These are phyloP conservation scores for Euphydryas editha DNA, from an alignment of 2,888 invertebrate genomes.

Conservation along the genomic window DNA sequence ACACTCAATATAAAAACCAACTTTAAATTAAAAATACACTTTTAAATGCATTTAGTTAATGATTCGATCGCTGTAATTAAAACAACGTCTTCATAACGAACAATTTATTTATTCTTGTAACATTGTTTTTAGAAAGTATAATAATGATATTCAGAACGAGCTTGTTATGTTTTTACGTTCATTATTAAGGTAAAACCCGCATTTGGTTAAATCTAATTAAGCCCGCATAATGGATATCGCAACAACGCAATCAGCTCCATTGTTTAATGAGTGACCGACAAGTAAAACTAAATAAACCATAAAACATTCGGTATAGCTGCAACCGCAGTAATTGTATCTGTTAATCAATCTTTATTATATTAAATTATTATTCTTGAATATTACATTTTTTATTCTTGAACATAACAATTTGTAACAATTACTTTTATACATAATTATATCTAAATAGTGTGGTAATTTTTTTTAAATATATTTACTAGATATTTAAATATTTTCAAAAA, in stretches of 20 bases:
- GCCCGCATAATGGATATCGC: conserved; percentile 78
- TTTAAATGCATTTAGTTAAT: conserved; percentile 22
- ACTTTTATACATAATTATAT: background rate
- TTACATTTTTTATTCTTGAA: background rate
- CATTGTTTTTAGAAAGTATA: conserved; percentile 44
- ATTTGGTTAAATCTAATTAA: conserved; percentile 81
- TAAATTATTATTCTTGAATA: conserved; percentile 5
- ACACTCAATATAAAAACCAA: conserved; percentile 4
- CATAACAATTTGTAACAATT: background rate
- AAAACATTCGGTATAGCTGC: conserved; percentile 64
- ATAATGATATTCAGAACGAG: conserved; percentile 57
- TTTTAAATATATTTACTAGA: background rate
- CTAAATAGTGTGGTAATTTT: background rate
- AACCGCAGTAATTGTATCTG: conserved; percentile 64
- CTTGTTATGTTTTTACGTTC: conserved; percentile 61
- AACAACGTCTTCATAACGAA: conserved; percentile 30
- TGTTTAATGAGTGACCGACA: conserved; percentile 78
- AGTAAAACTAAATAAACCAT: conserved; percentile 72
- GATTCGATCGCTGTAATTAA: conserved; percentile 26
- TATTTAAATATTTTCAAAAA: background rate
- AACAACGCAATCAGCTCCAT: conserved; percentile 76
- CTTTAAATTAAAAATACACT: conserved; percentile 16
- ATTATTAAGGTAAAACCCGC: conserved; percentile 74
- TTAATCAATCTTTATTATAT: conserved; percentile 26
- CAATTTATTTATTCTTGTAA: conserved; percentile 27